Evolutionary conservation across 2,113 vertebrate genomes (phyloP), one percentile per base, ranked within the genome.

Genomic region (Dryoscopus gambensis): DNA sequence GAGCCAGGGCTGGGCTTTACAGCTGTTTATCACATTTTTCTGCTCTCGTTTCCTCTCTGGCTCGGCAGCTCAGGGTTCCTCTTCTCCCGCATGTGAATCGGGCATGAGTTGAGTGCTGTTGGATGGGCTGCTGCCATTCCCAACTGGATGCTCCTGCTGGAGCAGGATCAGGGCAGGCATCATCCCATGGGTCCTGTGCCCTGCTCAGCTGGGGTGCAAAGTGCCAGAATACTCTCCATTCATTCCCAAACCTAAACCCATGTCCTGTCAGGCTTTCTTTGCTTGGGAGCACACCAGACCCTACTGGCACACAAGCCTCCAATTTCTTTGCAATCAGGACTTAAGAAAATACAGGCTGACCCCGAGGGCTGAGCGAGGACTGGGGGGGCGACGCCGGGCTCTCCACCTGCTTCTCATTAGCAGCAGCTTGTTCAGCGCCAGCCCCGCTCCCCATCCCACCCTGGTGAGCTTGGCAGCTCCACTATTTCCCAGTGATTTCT

Each of bases 351-450:
- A 95, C 52, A 87, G 68, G 27, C 82, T 95, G 96, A 97, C 95
- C 97, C 79, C 1, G 4, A 76, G 91, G 95, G 96, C 84, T 93
- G 92, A 77, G 77, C 22, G 30, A 55, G 60, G 63, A 35, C 27
- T 22, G 10, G 71, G 28, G 35, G 68, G 28, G 13, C 0, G 1
- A 57, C 0, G 28, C 78, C 1, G 11, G 50, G 55, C 68, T 59
- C 63, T 76, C 70, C 22, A 39, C 92, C 96, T 97, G 95, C 93
- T 97, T 97, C 91, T 97, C 92, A 94, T 97, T 96, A 96, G 63
- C 85, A 95, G 90, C 87, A 70, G 93, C 80, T 84, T 56, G 40
- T 68, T 89, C 90, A 87, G 88, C 5, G 0, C 75, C 15, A 7
- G 63, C 85, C 59, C 52, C 0, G 0, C 70, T 87, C 85, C 63